Evolutionary conservation across 2,797 vertebrate genomes (phyloP).

Genomic region (Poeciliopsis infans): DNA sequence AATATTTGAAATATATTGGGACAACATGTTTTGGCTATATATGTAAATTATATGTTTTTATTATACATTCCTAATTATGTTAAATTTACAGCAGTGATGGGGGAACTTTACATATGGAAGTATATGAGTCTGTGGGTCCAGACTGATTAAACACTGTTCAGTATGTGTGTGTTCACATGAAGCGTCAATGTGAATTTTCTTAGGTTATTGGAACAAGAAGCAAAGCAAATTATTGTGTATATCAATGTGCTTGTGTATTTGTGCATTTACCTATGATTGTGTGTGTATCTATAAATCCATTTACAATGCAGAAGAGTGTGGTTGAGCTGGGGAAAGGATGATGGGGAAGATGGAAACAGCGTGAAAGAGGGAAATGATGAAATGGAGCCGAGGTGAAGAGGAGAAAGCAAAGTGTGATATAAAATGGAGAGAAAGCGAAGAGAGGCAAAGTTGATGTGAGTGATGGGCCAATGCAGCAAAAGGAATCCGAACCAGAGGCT

Average conservation of each 20-base stretch:
- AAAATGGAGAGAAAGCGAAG: slow-evolving; percentile 2
- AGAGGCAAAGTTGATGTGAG: not conserved
- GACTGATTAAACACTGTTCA: slow-evolving; percentile 1
- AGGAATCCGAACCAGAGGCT: slow-evolving; percentile 6
- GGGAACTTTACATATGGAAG: not conserved
- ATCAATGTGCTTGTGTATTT: not conserved
- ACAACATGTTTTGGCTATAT: not conserved
- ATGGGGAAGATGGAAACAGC: slow-evolving; percentile 37
- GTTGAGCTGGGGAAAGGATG: slow-evolving; percentile 24
- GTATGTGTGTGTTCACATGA: not conserved
- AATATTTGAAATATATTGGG: not conserved
- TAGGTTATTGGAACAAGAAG: not conserved
- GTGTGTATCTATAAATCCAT: not conserved
- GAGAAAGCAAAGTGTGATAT: slow-evolving; percentile 14
- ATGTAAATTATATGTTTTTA: not conserved
- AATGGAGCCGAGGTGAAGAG: slow-evolving; percentile 39
- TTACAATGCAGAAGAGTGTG: slow-evolving; percentile 39
- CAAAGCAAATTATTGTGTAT: slow-evolving; percentile 14
- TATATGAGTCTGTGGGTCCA: not conserved
- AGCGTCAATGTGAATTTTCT: not conserved
- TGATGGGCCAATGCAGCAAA: slow-evolving; percentile 5
- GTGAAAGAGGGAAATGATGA: slow-evolving; percentile 42
- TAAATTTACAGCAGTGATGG: not conserved
- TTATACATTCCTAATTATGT: not conserved
- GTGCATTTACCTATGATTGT: slow-evolving; percentile 12